Conservation (phyloP, 2,113 vertebrate species). For the Argyrosomus japonicus region DNA sequence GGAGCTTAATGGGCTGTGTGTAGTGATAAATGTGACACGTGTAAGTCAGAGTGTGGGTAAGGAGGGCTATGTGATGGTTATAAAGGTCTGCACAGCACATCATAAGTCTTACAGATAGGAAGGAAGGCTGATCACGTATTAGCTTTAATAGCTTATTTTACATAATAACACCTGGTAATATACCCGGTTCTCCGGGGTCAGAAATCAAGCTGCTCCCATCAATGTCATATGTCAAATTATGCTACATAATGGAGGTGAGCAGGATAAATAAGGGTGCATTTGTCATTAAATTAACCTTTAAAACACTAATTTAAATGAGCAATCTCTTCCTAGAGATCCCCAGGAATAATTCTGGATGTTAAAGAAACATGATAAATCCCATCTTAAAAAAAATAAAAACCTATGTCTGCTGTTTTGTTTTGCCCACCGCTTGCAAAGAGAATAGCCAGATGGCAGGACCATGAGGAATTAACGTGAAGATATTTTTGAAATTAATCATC, state of each 20-base stretch:
- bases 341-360: not conserved
- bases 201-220: slow-evolving; percentile 5
- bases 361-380: not conserved
- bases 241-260: slow-evolving; percentile 24
- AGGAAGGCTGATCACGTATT: slow-evolving; percentile 13
- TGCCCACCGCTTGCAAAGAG: slow-evolving; percentile 29
- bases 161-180: slow-evolving; percentile 8
- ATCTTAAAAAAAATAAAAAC: slow-evolving; percentile 21
- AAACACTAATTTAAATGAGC: not conserved
- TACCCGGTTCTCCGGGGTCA: not conserved
- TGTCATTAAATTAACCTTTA: slow-evolving; percentile 41
- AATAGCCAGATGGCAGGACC: slow-evolving; percentile 58
- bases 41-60: slow-evolving; percentile 4
- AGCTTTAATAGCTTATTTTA: slow-evolving; percentile 20
- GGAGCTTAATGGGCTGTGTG: slow-evolving; percentile 27
- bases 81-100: not conserved
- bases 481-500: slow-evolving; percentile 53
- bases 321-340: slow-evolving; percentile 11
- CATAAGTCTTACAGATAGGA: slow-evolving; percentile 7
- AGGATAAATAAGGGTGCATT: not conserved
- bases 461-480: slow-evolving; percentile 48
- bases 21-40: slow-evolving; percentile 27
- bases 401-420: slow-evolving; percentile 41
- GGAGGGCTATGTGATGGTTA: not conserved
- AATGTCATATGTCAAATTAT: slow-evolving; percentile 1